phyloP scores from a whole-genome alignment of 2,888 invertebrate species.

The Nephrocerus scutellatus region DNA sequence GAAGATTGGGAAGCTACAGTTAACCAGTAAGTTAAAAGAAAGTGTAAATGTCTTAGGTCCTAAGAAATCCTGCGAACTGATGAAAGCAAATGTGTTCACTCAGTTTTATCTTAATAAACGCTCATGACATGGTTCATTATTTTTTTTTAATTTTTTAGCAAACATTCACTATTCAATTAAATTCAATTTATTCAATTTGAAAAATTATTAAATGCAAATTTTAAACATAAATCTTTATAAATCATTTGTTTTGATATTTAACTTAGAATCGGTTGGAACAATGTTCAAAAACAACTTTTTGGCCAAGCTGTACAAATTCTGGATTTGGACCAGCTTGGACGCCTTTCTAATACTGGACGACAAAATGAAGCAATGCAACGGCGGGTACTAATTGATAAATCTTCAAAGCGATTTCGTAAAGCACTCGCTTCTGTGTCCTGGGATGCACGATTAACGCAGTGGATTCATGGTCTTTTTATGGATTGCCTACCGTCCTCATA shows the following conservation, averaged over 20 bases:
- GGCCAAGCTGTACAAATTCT: constrained; percentile 59
- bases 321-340: constrained; percentile 58
- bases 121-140: too few species aligned
- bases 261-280: constrained; percentile 56
- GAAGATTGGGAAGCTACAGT: constrained; percentile 65
- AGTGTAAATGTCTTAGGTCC: too few species aligned
- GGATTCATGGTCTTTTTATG: constrained; percentile 67
- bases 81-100: too few species aligned
- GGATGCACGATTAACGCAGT: constrained; percentile 66
- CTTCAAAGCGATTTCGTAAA: constrained; percentile 59
- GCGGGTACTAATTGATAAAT: constrained; percentile 63
- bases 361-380: constrained; percentile 63
- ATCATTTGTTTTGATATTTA: constrained; percentile 16
- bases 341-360: constrained; percentile 55
- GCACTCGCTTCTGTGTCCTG: constrained; percentile 64
- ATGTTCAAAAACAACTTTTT: constrained; percentile 59
- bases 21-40: constrained; percentile 56
- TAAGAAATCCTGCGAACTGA: too few species aligned
- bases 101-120: too few species aligned
- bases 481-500: constrained; percentile 61
- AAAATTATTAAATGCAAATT: too few species aligned
- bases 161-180: too few species aligned
- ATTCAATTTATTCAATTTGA: too few species aligned
- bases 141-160: too few species aligned
- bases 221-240: too few species aligned